Evolutionary conservation across 2,888 invertebrate genomes (phyloP).

Genomic region (Linnaemya vulpina): DNA sequence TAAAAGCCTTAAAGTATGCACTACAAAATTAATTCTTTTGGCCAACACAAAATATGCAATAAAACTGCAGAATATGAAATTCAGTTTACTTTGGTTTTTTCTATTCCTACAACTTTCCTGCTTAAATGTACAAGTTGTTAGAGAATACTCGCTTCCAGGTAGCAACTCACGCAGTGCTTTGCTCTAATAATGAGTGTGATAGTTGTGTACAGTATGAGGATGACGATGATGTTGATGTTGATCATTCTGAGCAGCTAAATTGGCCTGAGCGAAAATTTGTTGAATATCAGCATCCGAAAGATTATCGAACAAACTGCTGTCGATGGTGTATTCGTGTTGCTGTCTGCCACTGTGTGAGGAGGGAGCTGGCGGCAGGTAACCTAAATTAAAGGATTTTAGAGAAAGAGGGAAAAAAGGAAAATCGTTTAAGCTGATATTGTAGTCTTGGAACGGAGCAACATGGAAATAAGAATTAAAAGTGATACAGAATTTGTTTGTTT

Average conservation of each 20-base stretch:
- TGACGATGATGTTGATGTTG: slow-evolving; percentile 72
- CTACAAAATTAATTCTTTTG: background rate
- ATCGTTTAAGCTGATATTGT: no score
- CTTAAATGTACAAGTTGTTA: background rate
- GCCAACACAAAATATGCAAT: background rate
- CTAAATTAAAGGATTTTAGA: slow-evolving; percentile 61
- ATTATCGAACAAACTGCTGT: slow-evolving; percentile 77
- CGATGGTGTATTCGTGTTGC: slow-evolving; percentile 70
- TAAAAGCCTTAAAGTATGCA: slow-evolving; percentile 39
- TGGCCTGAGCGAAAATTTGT: slow-evolving; percentile 79
- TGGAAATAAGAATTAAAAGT: no score
- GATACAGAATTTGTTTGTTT: no score
- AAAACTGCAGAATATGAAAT: slow-evolving; percentile 50
- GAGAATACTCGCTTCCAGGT: background rate
- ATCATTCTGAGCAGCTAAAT: slow-evolving; percentile 76
- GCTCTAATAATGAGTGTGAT: slow-evolving; percentile 55
- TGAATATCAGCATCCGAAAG: slow-evolving; percentile 79
- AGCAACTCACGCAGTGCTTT: background rate
- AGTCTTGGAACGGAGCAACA: no score
- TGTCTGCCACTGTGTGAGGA: slow-evolving; percentile 69
- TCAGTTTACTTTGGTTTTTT: slow-evolving; percentile 64
- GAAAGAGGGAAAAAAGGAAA: background rate
- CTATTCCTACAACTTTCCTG: background rate
- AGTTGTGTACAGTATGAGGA: slow-evolving; percentile 66
- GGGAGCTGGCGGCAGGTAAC: slow-evolving; percentile 77